Conservation (phyloP, 2,113 vertebrate genomes). For the Notothenia rossii region DNA sequence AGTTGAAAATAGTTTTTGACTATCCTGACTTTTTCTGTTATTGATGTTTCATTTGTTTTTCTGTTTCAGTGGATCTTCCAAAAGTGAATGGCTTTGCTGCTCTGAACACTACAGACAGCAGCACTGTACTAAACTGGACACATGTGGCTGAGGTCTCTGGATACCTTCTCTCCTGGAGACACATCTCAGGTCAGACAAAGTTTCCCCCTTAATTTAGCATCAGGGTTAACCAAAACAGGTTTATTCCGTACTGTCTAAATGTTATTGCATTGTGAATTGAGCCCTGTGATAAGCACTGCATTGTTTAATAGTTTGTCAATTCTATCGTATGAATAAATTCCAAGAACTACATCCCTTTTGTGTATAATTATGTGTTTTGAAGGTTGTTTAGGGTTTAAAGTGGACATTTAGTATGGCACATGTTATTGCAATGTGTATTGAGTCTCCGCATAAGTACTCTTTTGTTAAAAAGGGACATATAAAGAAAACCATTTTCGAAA, state of each 20-base stretch:
- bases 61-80: conserved; percentile 85
- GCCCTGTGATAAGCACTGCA: background rate
- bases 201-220: background rate
- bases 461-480: conserved; percentile 11
- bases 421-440: conserved; percentile 30
- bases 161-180: conserved; percentile 86
- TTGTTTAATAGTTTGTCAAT: background rate
- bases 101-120: conserved; percentile 80
- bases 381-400: background rate
- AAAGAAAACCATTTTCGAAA: background rate
- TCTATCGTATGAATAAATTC: background rate
- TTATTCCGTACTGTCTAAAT: background rate
- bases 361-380: background rate
- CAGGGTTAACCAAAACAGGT: background rate
- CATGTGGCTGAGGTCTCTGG: conserved; percentile 82
- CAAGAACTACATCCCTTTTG: background rate
- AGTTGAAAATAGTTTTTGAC: too few relatives aligned
- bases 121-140: conserved; percentile 85
- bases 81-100: conserved; percentile 83
- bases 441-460: conserved; percentile 7
- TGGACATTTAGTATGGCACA: background rate
- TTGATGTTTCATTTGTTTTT: background rate
- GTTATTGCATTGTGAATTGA: background rate
- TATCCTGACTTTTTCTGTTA: background rate
- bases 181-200: conserved; percentile 85